Conservation (phyloP, 2,113 vertebrate genomes). For the Sisor rabdophorus region DNA sequence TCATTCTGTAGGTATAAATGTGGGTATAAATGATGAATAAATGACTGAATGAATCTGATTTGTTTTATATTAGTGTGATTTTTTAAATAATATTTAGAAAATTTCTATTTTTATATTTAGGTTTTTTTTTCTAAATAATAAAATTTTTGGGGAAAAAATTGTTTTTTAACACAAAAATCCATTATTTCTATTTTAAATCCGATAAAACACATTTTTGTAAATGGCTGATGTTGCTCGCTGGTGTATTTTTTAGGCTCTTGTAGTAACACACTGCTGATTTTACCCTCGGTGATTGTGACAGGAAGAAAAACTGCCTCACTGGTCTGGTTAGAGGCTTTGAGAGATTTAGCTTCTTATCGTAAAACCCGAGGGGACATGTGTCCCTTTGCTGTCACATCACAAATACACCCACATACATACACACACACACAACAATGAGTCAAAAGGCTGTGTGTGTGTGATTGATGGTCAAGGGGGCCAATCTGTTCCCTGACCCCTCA, state of each 20-base stretch:
- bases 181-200: no score
- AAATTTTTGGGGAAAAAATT: no score
- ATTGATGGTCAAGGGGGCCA: constrained; percentile 52
- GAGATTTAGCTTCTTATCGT: constrained; percentile 43
- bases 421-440: no score
- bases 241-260: neutral
- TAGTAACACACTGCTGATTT: neutral
- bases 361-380: constrained; percentile 36
- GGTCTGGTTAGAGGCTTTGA: constrained; percentile 31
- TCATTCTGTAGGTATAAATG: no score
- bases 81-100: neutral
- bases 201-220: no score
- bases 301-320: constrained; percentile 28
- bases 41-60: no score
- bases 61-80: neutral
- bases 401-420: neutral
- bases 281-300: constrained; percentile 18
- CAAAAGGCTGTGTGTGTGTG: constrained; percentile 31
- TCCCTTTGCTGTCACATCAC: constrained; percentile 23
- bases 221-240: neutral
- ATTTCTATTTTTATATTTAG: neutral
- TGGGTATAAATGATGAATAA: no score
- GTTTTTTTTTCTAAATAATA: neutral
- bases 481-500: constrained; percentile 55
- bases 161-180: no score